Evolutionary conservation across 2,888 invertebrate species (phyloP).

Genomic region (Zygogramma bicolorata): DNA sequence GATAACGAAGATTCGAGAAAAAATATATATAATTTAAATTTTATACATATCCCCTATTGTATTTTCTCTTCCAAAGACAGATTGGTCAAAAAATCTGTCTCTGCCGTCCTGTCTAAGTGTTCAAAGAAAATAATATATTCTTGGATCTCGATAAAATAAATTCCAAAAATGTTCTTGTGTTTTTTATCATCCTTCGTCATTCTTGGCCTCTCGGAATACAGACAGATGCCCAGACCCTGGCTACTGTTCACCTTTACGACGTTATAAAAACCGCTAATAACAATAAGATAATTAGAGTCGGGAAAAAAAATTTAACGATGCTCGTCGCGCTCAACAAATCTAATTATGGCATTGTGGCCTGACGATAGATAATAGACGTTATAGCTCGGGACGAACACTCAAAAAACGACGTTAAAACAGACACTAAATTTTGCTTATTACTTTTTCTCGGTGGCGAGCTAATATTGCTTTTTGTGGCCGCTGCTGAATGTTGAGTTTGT

Average conservation of each 20-base stretch:
- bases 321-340: constrained; percentile 33
- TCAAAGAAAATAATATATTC: too few relatives aligned
- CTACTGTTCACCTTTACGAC: constrained; percentile 52
- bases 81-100: too few relatives aligned
- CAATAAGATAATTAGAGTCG: constrained; percentile 55
- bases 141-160: too few relatives aligned
- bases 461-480: constrained; percentile 1
- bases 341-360: constrained; percentile 26
- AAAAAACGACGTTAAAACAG: constrained; percentile 23
- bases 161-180: too few relatives aligned
- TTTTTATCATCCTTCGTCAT: too few relatives aligned
- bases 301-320: constrained; percentile 40
- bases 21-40: too few relatives aligned
- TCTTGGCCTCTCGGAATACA: neutral
- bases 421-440: constrained; percentile 31
- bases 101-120: too few relatives aligned
- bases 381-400: constrained; percentile 19
- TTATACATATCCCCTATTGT: too few relatives aligned
- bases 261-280: constrained; percentile 54
- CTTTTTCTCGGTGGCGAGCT: constrained; percentile 22
- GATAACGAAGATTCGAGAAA: too few relatives aligned
- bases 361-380: constrained; percentile 21
- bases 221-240: constrained; percentile 47
- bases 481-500: neutral
- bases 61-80: too few relatives aligned